Conservation (phyloP, 2,113 vertebrate species). For the Sceloporus undulatus region DNA sequence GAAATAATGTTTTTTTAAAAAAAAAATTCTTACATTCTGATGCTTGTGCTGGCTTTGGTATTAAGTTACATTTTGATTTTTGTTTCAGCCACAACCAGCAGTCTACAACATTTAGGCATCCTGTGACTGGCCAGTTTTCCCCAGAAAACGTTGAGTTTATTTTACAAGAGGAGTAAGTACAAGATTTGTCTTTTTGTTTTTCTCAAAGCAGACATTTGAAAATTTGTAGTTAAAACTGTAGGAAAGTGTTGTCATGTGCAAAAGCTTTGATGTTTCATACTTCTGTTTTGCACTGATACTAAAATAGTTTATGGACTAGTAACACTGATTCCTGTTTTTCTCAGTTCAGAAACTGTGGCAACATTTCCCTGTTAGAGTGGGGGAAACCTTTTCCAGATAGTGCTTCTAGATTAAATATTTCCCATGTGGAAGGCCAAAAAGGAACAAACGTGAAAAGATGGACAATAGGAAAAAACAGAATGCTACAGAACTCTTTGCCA, state of each 20-base stretch:
- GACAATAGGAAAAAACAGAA: no score
- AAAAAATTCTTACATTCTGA: slow-evolving; percentile 15
- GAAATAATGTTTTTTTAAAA: slow-evolving; percentile 9
- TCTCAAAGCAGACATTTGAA: slow-evolving; percentile 44
- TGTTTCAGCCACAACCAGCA: slow-evolving; percentile 93
- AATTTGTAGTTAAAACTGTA: slow-evolving; percentile 14
- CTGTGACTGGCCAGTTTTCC: slow-evolving; percentile 95
- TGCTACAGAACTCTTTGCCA: no score
- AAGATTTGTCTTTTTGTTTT: slow-evolving; percentile 30
- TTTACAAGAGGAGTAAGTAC: slow-evolving; percentile 94
- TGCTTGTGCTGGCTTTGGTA: slow-evolving; percentile 30
- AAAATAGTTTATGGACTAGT: background rate
- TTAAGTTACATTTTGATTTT: slow-evolving; percentile 54
- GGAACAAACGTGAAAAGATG: no score
- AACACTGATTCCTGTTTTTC: background rate
- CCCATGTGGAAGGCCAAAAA: no score
- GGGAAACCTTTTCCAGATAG: background rate
- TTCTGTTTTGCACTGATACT: background rate
- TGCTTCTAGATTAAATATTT: background rate
- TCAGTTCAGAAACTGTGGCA: background rate
- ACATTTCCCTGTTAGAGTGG: background rate
- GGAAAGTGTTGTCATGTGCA: slow-evolving; percentile 15
- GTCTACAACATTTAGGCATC: slow-evolving; percentile 92
- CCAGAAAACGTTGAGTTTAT: slow-evolving; percentile 95
- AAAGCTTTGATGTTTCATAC: slow-evolving; percentile 7